phyloP scores from a whole-genome alignment of 1,140 invertebrate species.

The Panagrolaimus sp. region DNA sequence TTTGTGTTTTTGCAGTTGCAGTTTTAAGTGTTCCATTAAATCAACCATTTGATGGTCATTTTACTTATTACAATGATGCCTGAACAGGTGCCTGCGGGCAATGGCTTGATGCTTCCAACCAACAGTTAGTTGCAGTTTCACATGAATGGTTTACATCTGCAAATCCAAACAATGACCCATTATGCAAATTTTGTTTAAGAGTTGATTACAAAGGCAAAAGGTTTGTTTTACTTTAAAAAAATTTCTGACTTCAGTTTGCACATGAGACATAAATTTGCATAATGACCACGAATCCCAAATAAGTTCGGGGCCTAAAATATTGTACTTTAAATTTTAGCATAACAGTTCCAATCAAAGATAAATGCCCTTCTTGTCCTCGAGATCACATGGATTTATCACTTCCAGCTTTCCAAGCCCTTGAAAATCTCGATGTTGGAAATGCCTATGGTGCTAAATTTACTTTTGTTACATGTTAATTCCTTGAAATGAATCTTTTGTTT shows the following conservation, averaged over 20 bases:
- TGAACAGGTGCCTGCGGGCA: not conserved
- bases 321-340: slow-evolving; percentile 1
- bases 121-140: not conserved
- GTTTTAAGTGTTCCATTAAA: not conserved
- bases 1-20: too few species aligned
- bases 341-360: slow-evolving; percentile 1
- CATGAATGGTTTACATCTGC: slow-evolving; percentile 12
- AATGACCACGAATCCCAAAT: too few species aligned
- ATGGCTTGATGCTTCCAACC: not conserved
- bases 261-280: too few species aligned
- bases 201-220: slow-evolving; percentile 15
- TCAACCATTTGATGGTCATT: not conserved
- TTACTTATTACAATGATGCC: slow-evolving; percentile 14
- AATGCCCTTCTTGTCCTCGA: slow-evolving; percentile 3
- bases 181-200: slow-evolving; percentile 5
- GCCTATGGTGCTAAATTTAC: slow-evolving; percentile 1
- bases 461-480: slow-evolving; percentile 2
- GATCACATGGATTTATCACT: slow-evolving; percentile 9
- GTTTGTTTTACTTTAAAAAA: not conserved
- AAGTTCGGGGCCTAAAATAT: too few species aligned
- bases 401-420: slow-evolving; percentile 2
- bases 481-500: too few species aligned
- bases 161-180: not conserved
- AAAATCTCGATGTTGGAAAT: slow-evolving; percentile 12
- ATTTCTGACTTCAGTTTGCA: too few species aligned